Evolutionary conservation across 2,888 invertebrate genomes (phyloP), one percentile per base, ranked within the genome.

Genomic region (Cylloceria caligata): DNA sequence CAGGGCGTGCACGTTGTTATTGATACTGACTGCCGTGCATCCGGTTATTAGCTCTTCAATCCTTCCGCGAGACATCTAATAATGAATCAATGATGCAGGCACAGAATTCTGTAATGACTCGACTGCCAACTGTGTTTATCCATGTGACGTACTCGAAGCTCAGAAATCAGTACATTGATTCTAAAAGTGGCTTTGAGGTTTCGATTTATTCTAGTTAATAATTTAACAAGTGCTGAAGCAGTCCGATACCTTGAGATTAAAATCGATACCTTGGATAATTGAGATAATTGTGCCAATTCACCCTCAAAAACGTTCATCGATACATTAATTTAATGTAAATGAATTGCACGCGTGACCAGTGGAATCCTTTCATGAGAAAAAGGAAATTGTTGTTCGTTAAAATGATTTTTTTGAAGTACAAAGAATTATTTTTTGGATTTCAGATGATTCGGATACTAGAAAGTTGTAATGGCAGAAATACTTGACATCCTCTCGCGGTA

Each of bases 51-150:
- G n/a, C 16, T 16, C 30, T 57, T 5, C 3, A 30, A 57, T 57
- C 7, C 30, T 57, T 34, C 57, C 30, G 57, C 30, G 30, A 30
- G 27, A 57, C 13, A 16, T 57, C 57, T 57, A 57, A 57, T 57
- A 57, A 57, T 57, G 57, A 16, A 57, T 57, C 57, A 57, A 57
- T 30, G 30, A 57, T 57, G 57, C 30, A 6, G 27, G 5, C 57
- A 27, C 27, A 19, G 57, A 57, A 57, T 57, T 30, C 30, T 27
- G n/a, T 30, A 52, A 52, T 52, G 24, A 24, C 47, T 19, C 47
- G 47, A 7, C 24, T 24, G 21, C 24, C 24, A 52, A 52, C 52
- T 24, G 24, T 11, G 52, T 45, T 6, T 45, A n/a, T n/a, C 52
- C 4, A 9, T n/a, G n/a, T n/a, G 11, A 9, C 2, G 24, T 9